Evolutionary conservation across 2,113 vertebrate genomes (phyloP).

Genomic region (Cromileptes altivelis): DNA sequence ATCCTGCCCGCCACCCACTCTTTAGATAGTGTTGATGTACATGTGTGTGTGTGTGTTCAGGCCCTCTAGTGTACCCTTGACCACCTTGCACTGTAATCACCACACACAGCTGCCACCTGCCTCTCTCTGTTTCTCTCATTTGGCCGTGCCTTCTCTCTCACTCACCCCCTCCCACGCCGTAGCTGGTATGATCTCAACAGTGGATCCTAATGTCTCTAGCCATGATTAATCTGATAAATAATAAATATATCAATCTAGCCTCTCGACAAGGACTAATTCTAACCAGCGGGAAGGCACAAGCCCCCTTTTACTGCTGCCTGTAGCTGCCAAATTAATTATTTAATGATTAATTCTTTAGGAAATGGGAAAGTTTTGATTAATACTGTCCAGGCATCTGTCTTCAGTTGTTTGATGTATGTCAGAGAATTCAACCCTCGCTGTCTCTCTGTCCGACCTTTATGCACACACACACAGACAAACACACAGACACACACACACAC

Average conservation of each 20-base stretch:
- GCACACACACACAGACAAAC: slow-evolving; percentile 38
- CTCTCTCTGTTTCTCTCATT: slow-evolving; percentile 54
- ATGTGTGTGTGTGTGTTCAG: slow-evolving; percentile 49
- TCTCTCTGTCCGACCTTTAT: slow-evolving; percentile 54
- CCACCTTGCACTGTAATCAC: slow-evolving; percentile 81
- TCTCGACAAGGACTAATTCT: slow-evolving; percentile 99
- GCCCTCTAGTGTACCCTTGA: slow-evolving; percentile 77
- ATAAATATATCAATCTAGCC: slow-evolving; percentile 99
- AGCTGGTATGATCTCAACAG: slow-evolving; percentile 84
- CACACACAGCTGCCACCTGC: slow-evolving; percentile 81
- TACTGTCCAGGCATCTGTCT: slow-evolving; percentile 93
- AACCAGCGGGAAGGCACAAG: slow-evolving; percentile 96
- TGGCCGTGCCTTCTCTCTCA: slow-evolving; percentile 23
- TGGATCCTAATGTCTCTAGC: slow-evolving; percentile 92
- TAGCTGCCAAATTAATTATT: slow-evolving; percentile 99
- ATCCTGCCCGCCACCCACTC: slow-evolving; percentile 53
- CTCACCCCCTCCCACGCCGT: slow-evolving; percentile 64
- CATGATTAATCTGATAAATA: slow-evolving; percentile 99
- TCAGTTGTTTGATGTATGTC: slow-evolving; percentile 98
- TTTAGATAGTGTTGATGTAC: slow-evolving; percentile 60
- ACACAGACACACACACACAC: slow-evolving; percentile 1
- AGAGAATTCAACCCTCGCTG: slow-evolving; percentile 88
- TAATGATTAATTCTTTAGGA: slow-evolving; percentile 99
- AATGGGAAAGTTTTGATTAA: slow-evolving; percentile 99
- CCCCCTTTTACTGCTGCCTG: slow-evolving; percentile 95